These are phyloP conservation scores for Lingula anatina DNA, from an alignment of 2,888 invertebrate species.

Conservation along the genomic window DNA sequence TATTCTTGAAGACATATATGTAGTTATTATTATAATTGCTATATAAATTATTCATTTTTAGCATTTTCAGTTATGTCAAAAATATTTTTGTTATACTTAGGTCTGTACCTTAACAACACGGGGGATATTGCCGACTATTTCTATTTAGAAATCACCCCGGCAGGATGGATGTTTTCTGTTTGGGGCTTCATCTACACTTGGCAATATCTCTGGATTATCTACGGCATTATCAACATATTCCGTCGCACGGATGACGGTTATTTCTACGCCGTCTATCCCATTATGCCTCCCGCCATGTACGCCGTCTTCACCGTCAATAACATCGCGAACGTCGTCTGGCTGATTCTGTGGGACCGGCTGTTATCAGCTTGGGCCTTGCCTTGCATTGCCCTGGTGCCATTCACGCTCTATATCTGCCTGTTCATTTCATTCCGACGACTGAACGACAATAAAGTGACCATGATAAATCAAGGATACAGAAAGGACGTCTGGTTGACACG, in stretches of 20 bases:
- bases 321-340: slow-evolving; percentile 33
- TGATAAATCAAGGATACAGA: slow-evolving; percentile 10
- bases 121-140: slow-evolving; percentile 30
- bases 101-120: slow-evolving; percentile 23
- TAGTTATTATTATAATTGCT: background rate
- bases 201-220: slow-evolving; percentile 35
- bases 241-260: slow-evolving; percentile 20
- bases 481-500: slow-evolving; percentile 23
- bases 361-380: slow-evolving; percentile 21
- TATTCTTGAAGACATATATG: too few species aligned
- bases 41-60: background rate
- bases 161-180: slow-evolving; percentile 31
- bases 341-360: slow-evolving; percentile 36
- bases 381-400: slow-evolving; percentile 14
- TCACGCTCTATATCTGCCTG: slow-evolving; percentile 18
- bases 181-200: slow-evolving; percentile 38
- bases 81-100: slow-evolving; percentile 14
- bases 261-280: slow-evolving; percentile 25
- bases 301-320: slow-evolving; percentile 25
- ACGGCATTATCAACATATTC: slow-evolving; percentile 28
- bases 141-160: slow-evolving; percentile 12
- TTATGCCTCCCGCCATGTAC: slow-evolving; percentile 23
- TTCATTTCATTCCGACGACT: slow-evolving; percentile 16
- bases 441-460: slow-evolving; percentile 11
- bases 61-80: background rate